A percentile compares a stretch with the other conserved stretches of the same genome.
Evolutionary conservation across 2,797 vertebrate genomes (phyloP).

Genomic region (Pogoniulus pusillus): DNA sequence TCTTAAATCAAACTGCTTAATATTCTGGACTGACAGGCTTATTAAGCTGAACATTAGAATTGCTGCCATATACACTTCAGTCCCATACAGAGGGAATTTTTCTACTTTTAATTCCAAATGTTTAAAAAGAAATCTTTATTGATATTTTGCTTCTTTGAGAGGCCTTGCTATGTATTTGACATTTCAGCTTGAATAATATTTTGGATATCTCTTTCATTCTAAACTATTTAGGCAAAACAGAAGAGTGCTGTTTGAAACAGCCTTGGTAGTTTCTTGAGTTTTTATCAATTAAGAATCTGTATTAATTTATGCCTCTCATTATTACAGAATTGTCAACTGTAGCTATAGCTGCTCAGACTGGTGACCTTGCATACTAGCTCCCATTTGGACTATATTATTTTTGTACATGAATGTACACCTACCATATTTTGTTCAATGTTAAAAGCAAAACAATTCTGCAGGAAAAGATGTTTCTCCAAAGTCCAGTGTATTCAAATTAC

Average conservation of each 20-base stretch:
- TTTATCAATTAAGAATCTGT: background rate
- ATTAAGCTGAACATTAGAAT: slow-evolving; percentile 40
- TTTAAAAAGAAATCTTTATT: slow-evolving; percentile 30
- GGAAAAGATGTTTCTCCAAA: background rate
- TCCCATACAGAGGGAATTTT: background rate
- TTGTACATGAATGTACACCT: background rate
- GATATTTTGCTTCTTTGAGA: slow-evolving; percentile 7
- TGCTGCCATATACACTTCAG: slow-evolving; percentile 35
- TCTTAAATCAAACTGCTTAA: slow-evolving; percentile 36
- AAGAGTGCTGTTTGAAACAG: background rate
- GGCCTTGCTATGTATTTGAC: background rate
- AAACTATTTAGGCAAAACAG: slow-evolving; percentile 11
- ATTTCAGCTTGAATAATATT: background rate
- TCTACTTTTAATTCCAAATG: slow-evolving; percentile 48
- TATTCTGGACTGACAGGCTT: slow-evolving; percentile 15
- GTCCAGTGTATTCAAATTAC: background rate
- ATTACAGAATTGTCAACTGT: background rate
- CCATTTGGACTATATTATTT: background rate
- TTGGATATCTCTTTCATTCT: background rate
- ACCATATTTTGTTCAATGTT: background rate
- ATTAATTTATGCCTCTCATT: background rate
- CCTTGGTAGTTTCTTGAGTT: background rate
- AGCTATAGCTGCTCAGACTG: background rate
- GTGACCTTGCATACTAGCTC: background rate
- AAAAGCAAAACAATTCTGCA: background rate